Base-by-base conservation (phyloP, 2,888 invertebrate species). In the Argynnis bischoffii region DNA sequence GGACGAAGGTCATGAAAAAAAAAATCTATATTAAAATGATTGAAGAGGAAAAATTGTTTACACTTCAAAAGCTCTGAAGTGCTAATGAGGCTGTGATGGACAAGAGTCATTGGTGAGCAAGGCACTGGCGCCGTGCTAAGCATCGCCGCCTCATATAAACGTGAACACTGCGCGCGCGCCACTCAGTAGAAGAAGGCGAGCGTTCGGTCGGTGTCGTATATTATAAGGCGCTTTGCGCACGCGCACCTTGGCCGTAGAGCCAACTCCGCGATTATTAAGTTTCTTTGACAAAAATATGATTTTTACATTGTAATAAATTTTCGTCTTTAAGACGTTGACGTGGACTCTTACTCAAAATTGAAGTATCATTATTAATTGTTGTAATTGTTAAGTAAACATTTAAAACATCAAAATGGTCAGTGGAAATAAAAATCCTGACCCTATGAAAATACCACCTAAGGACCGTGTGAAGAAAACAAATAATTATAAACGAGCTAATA, bases 391-490 rank as follows among this genome's bases (percentile, higher is more conserved):
- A 66, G 48, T 71, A 69, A 68, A 60, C 6, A 31, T 47, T 70
- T 50, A 69, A 69, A 69, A 66, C 74, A 71, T 76, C 74, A 90
- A 86, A 85, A 92, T 92, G 92, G 92, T 92, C 71, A 92, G 92
- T 86, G 91, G 90, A 72, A 92, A 91, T 78, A 91, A 89, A 79
- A 87, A 87, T 76, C 81, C 86, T 50, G 81, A 92, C 76, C 85
- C 84, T 6, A 85, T 86, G 78, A 92, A 92, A 83, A 84, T 90
- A 77, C 89, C 89, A 66, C 90, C 91, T 15, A 87, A 89, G 77
- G 84, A 89, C 74, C 89, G 92, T 75, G 90, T 88, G 76, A 92
- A 92, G 81, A 92, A 92, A 75, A 87, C 82, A 47, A 92, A 92
- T 70, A 92, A 92, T 74, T 92, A 91, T 70, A 80, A 81, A 69